Conservation (phyloP, 2,797 vertebrate species). For the Acomys russatus region DNA sequence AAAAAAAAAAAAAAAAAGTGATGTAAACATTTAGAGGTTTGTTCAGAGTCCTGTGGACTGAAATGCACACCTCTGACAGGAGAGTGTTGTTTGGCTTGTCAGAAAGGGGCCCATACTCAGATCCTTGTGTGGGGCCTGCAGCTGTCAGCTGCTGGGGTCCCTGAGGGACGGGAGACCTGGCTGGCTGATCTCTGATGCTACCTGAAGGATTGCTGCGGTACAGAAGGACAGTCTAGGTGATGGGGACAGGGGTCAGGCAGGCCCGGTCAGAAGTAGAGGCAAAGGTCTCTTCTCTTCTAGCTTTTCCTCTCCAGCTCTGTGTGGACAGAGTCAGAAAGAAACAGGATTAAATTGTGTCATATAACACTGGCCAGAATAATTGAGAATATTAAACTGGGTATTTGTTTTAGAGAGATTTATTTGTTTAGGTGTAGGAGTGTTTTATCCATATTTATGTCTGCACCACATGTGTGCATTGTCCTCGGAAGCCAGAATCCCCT, state of each 20-base stretch:
- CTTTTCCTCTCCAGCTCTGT: not conserved
- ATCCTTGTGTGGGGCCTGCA: not conserved
- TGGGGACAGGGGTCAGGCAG: not conserved
- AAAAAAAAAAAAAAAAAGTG: not conserved
- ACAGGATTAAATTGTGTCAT: not conserved
- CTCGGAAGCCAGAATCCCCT: not conserved
- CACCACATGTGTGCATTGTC: no score
- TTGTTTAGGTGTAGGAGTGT: not conserved
- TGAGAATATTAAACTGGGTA: not conserved
- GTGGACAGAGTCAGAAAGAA: not conserved
- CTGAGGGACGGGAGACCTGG: not conserved
- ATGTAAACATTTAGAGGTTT: not conserved
- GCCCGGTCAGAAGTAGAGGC: not conserved
- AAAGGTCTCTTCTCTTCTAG: not conserved
- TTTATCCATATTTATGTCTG: not conserved
- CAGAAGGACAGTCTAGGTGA: not conserved
- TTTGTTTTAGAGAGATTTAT: not conserved
- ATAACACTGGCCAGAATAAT: not conserved
- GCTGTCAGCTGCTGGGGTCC: not conserved
- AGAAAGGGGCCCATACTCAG: not conserved
- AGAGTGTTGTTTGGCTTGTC: not conserved
- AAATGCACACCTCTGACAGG: constrained; percentile 13
- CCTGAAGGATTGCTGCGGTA: not conserved
- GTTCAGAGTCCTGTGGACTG: not conserved
- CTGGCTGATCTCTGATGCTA: not conserved